Conservation (phyloP, 2,888 invertebrate species). For the Ctenicera cuprea region DNA sequence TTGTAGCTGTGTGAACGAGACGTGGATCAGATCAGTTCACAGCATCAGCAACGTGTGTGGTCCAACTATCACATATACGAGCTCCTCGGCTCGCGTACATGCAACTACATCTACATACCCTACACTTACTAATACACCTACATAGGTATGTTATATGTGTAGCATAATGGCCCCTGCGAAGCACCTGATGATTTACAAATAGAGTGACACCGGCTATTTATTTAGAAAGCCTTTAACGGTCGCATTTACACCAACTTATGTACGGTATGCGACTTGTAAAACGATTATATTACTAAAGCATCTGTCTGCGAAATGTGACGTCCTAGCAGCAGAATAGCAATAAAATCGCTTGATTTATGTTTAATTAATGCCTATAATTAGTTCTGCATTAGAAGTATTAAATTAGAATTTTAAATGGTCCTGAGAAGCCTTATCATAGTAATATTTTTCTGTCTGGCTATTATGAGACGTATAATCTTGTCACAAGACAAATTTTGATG, state of each 20-base stretch:
- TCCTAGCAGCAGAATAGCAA: neutral
- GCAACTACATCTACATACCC: conserved; percentile 48
- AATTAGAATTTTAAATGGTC: conserved; percentile 4
- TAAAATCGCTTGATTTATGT: conserved; percentile 21
- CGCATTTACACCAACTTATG: conserved; percentile 33
- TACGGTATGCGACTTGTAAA: conserved; percentile 19
- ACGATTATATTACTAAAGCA: conserved; percentile 29
- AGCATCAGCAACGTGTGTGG: conserved; percentile 66
- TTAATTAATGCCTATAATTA: conserved; percentile 28
- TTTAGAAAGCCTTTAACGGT: conserved; percentile 40
- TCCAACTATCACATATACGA: conserved; percentile 59
- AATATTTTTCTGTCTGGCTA: neutral
- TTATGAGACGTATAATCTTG: neutral
- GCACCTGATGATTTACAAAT: conserved; percentile 58
- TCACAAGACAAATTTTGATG: neutral
- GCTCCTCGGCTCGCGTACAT: conserved; percentile 39
- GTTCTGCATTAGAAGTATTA: conserved; percentile 14
- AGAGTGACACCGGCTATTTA: conserved; percentile 51
- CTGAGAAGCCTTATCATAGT: neutral
- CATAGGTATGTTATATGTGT: conserved; percentile 36
- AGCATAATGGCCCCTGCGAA: conserved; percentile 40
- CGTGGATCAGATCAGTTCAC: conserved; percentile 65
- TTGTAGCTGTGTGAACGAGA: conserved; percentile 63
- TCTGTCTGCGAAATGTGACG: conserved; percentile 20
- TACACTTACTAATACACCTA: conserved; percentile 49